Evolutionary conservation across 2,888 invertebrate genomes (phyloP).

Genomic region (Ennomos fuscantarius): DNA sequence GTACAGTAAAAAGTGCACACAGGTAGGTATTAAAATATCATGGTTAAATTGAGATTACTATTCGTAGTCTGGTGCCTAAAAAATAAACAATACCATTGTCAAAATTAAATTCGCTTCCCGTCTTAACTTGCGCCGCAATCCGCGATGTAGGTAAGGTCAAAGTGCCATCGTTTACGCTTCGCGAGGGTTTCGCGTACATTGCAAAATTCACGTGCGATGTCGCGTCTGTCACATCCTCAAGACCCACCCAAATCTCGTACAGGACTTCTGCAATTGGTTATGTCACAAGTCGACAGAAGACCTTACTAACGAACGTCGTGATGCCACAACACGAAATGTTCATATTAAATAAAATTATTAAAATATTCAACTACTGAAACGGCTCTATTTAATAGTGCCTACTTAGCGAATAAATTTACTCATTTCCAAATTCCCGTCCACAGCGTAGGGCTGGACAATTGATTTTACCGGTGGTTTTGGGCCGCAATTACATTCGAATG

Average conservation of each 20-base stretch:
- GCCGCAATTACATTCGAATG: conserved; percentile 56
- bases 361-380: conserved; percentile 21
- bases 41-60: too few relatives aligned
- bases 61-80: too few relatives aligned
- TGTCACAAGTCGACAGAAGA: conserved; percentile 44
- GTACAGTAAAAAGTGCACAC: too few relatives aligned
- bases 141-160: conserved; percentile 64
- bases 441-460: conserved; percentile 51
- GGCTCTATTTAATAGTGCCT: conserved; percentile 26
- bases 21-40: too few relatives aligned
- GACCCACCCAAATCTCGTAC: conserved; percentile 41
- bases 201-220: conserved; percentile 53
- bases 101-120: conserved; percentile 3
- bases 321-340: conserved; percentile 37
- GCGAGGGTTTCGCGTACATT: conserved; percentile 58
- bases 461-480: conserved; percentile 27
- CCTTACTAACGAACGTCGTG: conserved; percentile 41
- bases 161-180: conserved; percentile 69
- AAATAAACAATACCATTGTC: background rate
- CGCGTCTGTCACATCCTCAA: conserved; percentile 46
- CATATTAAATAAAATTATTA: conserved; percentile 31
- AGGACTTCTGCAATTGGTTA: conserved; percentile 40
- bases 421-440: conserved; percentile 63
- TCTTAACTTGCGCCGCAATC: conserved; percentile 35
- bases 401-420: conserved; percentile 47